Conservation (phyloP, 2,113 vertebrate species). For the Macrotus californicus region DNA sequence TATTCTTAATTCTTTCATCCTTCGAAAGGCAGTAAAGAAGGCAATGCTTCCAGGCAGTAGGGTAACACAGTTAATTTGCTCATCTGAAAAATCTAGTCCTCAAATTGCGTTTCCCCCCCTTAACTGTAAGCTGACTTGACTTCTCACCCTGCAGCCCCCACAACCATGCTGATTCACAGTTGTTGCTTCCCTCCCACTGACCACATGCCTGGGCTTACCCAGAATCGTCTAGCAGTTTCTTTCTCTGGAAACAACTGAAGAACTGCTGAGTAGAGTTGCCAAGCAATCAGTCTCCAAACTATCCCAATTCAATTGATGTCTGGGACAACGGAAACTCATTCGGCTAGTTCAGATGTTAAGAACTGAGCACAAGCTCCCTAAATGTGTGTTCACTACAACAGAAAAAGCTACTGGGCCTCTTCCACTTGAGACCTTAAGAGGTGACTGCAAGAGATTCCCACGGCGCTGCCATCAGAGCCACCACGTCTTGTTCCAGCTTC, state of each 20-base stretch:
- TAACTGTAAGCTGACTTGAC: neutral
- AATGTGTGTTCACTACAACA: neutral
- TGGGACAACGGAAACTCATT: neutral
- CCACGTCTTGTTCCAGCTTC: neutral
- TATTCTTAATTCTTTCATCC: slow-evolving; percentile 51
- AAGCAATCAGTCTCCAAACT: neutral
- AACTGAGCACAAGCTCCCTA: neutral
- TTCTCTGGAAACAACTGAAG: neutral
- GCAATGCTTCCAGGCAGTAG: neutral
- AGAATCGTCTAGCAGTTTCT: neutral
- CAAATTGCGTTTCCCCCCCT: neutral
- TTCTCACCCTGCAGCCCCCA: neutral
- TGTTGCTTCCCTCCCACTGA: neutral
- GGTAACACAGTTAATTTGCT: neutral
- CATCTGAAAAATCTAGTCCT: neutral
- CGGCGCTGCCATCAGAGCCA: neutral
- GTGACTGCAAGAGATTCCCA: neutral
- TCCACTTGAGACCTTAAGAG: neutral
- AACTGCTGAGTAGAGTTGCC: neutral
- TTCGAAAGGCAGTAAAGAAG: slow-evolving; percentile 14
- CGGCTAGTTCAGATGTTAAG: neutral
- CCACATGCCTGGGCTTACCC: neutral
- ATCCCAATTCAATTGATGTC: neutral
- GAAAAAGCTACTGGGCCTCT: neutral
- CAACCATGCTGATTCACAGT: neutral